Evolutionary conservation across 2,113 vertebrate species (phyloP).

Genomic region (Sinocyclocheilus rhinocerous): DNA sequence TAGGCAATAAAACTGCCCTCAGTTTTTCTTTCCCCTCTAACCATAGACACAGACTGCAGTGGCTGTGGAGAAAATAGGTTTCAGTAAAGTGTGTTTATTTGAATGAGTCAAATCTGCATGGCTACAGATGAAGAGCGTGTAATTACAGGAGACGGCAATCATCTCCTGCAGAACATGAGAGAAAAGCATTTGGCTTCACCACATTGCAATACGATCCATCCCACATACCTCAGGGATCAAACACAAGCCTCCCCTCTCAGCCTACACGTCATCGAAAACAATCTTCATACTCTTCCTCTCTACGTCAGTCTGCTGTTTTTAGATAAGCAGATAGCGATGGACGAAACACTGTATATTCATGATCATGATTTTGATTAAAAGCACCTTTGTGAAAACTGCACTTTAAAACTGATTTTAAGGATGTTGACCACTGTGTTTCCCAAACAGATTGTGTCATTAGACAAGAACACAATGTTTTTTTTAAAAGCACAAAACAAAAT

Average conservation of each 20-base stretch:
- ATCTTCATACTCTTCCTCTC: background rate
- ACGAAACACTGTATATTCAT: background rate
- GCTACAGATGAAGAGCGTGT: constrained; percentile 26
- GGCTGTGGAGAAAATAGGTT: background rate
- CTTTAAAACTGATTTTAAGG: no score
- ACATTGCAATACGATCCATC: constrained; percentile 27
- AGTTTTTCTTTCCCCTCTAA: background rate
- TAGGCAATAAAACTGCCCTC: background rate
- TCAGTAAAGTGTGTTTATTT: background rate
- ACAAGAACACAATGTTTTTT: no score
- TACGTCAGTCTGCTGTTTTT: constrained; percentile 2
- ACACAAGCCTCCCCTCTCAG: background rate
- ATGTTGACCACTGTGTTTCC: background rate
- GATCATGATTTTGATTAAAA: no score
- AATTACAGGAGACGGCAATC: constrained; percentile 55
- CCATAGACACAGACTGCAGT: constrained; percentile 20
- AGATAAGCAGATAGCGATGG: background rate
- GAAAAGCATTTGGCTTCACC: constrained; percentile 24
- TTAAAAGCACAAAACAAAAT: no score
- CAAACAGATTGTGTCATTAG: background rate
- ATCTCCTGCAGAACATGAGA: constrained; percentile 27
- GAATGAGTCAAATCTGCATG: constrained; percentile 36
- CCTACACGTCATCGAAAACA: constrained; percentile 25
- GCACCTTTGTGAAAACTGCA: background rate
- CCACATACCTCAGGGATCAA: constrained; percentile 46